Conservation (phyloP, 1,140 invertebrate genomes). For the Armadillidium nasatum region DNA sequence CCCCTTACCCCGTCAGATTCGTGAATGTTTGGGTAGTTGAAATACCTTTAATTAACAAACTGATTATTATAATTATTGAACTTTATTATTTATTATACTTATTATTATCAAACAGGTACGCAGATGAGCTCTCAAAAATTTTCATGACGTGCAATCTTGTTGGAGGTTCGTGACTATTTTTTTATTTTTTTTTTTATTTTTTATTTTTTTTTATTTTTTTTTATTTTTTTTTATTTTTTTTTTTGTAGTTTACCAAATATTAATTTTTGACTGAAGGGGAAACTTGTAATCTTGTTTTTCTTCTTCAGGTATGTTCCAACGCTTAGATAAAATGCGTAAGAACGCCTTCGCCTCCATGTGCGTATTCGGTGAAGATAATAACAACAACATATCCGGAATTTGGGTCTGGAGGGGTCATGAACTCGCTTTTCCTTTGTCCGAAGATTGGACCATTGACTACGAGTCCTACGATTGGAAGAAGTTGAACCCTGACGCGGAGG, state of each 20-base stretch:
- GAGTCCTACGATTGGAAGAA: conserved; percentile 96
- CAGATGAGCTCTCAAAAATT: conserved; percentile 81
- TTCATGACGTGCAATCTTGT: conserved; percentile 97
- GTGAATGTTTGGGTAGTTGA: too few species aligned
- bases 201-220: too few species aligned
- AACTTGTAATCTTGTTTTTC: too few species aligned
- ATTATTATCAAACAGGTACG: conserved; percentile 63
- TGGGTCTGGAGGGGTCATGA: conserved; percentile 79
- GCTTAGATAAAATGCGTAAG: conserved; percentile 96
- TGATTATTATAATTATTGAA: too few species aligned
- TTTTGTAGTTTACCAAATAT: too few species aligned
- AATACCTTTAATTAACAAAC: too few species aligned
- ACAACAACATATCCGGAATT: conserved; percentile 80
- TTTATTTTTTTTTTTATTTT: too few species aligned
- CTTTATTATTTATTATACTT: too few species aligned
- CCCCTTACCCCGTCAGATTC: too few species aligned
- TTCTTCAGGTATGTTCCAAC: conserved; percentile 84
- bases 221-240: too few species aligned
- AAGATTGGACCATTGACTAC: conserved; percentile 95
- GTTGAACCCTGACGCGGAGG: conserved; percentile 71
- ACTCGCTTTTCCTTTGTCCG: conserved; percentile 79
- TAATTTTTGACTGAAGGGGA: too few species aligned
- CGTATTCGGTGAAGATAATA: conserved; percentile 87
- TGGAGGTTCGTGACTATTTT: conserved; percentile 56
- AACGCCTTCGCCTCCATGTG: conserved; percentile 88